Conservation (phyloP, 2,888 invertebrate species). For the Cerastis rubricosa region DNA sequence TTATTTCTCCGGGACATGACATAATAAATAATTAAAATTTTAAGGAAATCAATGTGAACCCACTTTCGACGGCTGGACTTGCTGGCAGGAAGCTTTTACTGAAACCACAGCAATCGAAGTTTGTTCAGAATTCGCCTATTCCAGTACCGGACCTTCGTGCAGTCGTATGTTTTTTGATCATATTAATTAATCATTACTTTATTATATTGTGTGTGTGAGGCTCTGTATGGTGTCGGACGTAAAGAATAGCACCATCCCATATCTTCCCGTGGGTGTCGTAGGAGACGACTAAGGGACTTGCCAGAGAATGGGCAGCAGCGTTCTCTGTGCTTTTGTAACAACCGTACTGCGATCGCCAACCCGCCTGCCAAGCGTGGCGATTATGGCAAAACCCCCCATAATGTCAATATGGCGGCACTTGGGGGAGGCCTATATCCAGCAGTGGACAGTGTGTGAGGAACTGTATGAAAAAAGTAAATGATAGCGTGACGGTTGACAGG, state of each 20-base stretch:
- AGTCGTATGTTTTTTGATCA: conserved; percentile 83
- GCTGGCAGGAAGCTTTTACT: conserved; percentile 87
- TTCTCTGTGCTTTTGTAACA: no score
- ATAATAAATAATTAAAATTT: conserved; percentile 5
- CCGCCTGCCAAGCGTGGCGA: no score
- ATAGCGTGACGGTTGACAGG: neutral
- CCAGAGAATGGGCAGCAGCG: no score
- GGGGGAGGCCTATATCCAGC: no score
- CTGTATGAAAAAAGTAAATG: neutral
- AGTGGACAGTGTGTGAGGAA: neutral
- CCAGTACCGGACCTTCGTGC: conserved; percentile 89
- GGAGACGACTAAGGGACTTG: no score
- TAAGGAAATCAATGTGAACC: conserved; percentile 84
- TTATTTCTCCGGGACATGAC: neutral
- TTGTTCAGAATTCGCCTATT: conserved; percentile 92
- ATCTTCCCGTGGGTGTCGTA: no score
- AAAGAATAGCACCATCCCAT: no score
- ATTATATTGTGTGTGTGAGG: no score
- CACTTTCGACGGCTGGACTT: conserved; percentile 92
- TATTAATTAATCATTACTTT: neutral
- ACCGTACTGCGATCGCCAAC: no score
- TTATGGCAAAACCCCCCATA: no score
- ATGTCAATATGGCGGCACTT: no score
- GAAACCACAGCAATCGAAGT: conserved; percentile 82
- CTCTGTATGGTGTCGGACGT: no score